Percentiles rank a stretch among this genome's conserved stretches.
Conservation (phyloP, 1,140 invertebrate species). For the Cyclargus thomasi region DNA sequence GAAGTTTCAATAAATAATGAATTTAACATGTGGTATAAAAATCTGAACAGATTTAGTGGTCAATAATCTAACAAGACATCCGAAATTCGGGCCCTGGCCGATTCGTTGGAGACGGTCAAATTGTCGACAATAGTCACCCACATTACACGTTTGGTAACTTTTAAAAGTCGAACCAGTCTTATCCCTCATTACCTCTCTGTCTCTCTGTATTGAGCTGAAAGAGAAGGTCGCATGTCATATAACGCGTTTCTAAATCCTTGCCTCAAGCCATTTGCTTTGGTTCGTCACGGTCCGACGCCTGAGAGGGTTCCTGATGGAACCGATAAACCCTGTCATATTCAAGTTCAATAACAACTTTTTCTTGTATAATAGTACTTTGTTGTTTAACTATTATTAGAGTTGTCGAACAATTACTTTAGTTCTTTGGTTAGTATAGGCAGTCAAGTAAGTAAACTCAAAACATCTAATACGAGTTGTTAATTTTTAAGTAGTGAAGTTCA, state of each 20-base stretch:
- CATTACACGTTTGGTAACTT: conserved; percentile 22
- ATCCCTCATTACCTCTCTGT: conserved; percentile 28
- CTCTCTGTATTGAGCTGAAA: conserved; percentile 29
- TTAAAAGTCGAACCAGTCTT: conserved; percentile 7
- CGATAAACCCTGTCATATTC: conserved; percentile 28
- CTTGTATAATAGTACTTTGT: neutral
- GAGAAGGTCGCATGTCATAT: conserved; percentile 29
- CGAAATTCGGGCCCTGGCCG: neutral
- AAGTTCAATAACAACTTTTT: neutral
- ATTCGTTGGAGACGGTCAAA: conserved; percentile 3
- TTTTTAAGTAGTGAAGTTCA: too few relatives aligned
- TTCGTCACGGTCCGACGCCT: conserved; percentile 50
- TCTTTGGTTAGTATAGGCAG: neutral
- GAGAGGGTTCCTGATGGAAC: conserved; percentile 24
- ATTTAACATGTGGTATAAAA: neutral
- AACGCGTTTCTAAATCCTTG: conserved; percentile 31
- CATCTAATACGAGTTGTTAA: too few relatives aligned
- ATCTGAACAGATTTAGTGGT: neutral
- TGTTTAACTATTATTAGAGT: neutral
- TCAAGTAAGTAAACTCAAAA: neutral
- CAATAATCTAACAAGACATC: conserved; percentile 3
- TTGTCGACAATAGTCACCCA: conserved; percentile 23
- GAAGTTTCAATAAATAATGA: neutral
- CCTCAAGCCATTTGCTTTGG: conserved; percentile 31
- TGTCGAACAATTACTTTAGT: neutral